Evolutionary conservation across 2,113 vertebrate species (phyloP).

Genomic region (Gila orcuttii): DNA sequence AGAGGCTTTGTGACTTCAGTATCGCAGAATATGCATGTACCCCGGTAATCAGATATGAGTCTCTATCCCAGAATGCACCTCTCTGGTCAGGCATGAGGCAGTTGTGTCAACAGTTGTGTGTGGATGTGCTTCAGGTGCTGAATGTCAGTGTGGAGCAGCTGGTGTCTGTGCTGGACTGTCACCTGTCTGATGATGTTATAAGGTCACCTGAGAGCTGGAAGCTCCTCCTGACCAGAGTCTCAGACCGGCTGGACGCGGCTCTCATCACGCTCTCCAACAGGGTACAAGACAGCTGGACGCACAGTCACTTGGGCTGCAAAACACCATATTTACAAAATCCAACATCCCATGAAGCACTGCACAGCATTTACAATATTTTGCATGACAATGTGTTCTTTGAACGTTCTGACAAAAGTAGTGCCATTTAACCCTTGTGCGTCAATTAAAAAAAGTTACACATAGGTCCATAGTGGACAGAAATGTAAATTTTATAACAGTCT

Average conservation of each 20-base stretch:
- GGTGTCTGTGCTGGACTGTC: conserved; percentile 44
- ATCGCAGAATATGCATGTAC: conserved; percentile 67
- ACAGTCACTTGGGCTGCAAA: not conserved
- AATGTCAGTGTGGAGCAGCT: conserved; percentile 46
- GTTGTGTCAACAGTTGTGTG: not conserved
- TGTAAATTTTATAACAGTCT: no score
- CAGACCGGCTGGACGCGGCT: conserved; percentile 39
- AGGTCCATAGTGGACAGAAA: no score
- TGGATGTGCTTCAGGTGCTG: conserved; percentile 38
- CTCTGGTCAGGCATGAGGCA: not conserved
- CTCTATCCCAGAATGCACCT: not conserved
- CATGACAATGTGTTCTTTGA: no score
- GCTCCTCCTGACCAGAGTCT: conserved; percentile 50
- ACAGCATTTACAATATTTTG: no score
- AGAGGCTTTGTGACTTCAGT: conserved; percentile 61
- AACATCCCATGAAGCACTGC: no score
- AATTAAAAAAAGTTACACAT: no score
- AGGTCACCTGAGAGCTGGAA: conserved; percentile 46
- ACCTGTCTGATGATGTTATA: not conserved
- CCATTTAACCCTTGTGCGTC: no score
- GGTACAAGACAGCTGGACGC: conserved; percentile 48
- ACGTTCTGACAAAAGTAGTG: no score
- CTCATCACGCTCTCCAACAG: conserved; percentile 51
- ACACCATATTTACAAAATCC: no score
- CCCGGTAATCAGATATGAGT: conserved; percentile 55